Evolutionary conservation across 2,888 invertebrate genomes (phyloP).

Genomic region (Anoncus sp.): DNA sequence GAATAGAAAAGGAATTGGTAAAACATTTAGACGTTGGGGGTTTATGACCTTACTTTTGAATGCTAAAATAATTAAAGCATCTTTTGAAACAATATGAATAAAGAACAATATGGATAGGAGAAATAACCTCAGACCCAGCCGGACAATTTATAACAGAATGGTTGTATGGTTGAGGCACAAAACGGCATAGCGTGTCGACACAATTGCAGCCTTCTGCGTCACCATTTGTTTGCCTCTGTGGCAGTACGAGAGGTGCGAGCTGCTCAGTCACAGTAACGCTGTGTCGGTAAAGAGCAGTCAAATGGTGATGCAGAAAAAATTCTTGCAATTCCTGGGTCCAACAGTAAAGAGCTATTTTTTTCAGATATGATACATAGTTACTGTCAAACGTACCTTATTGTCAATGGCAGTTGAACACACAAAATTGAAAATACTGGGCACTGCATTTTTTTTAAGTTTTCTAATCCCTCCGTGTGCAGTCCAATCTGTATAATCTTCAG

Average conservation of each 20-base stretch:
- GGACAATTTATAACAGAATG: too few species aligned
- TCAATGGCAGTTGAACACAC: not conserved
- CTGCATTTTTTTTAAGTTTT: constrained; percentile 35
- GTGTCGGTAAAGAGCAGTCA: too few species aligned
- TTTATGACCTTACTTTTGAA: constrained; percentile 12
- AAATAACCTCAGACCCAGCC: constrained; percentile 9
- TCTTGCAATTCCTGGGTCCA: not conserved
- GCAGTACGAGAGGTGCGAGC: too few species aligned
- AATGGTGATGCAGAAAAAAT: too few species aligned
- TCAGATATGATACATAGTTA: not conserved
- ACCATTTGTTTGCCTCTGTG: too few species aligned
- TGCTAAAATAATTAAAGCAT: constrained; percentile 6
- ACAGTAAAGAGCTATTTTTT: too few species aligned
- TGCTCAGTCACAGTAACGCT: too few species aligned
- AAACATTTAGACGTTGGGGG: not conserved
- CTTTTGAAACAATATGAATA: not conserved
- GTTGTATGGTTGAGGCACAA: too few species aligned
- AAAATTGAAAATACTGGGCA: constrained; percentile 36
- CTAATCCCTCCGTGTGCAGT: constrained; percentile 21
- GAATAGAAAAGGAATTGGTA: constrained; percentile 4
- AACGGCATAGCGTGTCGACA: too few species aligned
- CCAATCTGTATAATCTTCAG: constrained; percentile 19
- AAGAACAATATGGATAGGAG: constrained; percentile 6
- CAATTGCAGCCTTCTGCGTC: too few species aligned
- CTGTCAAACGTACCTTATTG: constrained; percentile 15